Evolutionary conservation across 2,888 invertebrate genomes (phyloP).

Genomic region (Mylabris sibirica): DNA sequence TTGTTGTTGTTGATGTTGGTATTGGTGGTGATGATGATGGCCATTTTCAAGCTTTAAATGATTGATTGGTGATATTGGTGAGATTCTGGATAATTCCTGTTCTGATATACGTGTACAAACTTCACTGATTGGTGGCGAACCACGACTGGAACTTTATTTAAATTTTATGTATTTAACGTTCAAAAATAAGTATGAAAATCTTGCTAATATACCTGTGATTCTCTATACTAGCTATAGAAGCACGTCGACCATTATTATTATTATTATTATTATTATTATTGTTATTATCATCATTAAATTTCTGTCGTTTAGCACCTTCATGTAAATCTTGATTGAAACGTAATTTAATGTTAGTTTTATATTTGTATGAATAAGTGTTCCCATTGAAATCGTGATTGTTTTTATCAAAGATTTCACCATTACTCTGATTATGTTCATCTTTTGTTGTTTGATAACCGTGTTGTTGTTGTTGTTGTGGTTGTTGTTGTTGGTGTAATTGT

Average conservation of each 20-base stretch:
- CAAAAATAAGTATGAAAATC: too few species aligned
- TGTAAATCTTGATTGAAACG: conserved; percentile 70
- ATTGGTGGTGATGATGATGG: background rate
- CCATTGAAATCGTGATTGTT: conserved; percentile 41
- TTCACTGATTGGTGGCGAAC: conserved; percentile 58
- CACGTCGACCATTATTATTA: conserved; percentile 40
- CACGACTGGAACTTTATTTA: conserved; percentile 57
- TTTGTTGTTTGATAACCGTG: conserved; percentile 38
- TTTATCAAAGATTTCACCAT: conserved; percentile 27
- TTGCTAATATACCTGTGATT: conserved; percentile 62
- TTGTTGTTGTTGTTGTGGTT: conserved; percentile 50
- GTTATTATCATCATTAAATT: conserved; percentile 35
- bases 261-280: too few species aligned
- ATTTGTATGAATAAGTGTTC: conserved; percentile 76
- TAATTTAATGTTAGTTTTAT: conserved; percentile 93
- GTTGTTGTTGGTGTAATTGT: conserved; percentile 57
- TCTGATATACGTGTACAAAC: conserved; percentile 55
- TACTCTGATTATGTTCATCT: conserved; percentile 43
- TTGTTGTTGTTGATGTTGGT: conserved; percentile 10
- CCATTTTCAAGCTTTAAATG: conserved; percentile 41
- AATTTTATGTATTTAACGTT: conserved; percentile 11
- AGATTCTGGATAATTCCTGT: conserved; percentile 48
- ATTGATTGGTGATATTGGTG: conserved; percentile 49
- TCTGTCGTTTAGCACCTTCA: conserved; percentile 47
- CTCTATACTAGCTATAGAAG: conserved; percentile 60